A percentile compares a stretch with the other conserved stretches of the same genome.
phyloP scores from a whole-genome alignment of 2,797 vertebrate genomes.

The Sciurus vulgaris region DNA sequence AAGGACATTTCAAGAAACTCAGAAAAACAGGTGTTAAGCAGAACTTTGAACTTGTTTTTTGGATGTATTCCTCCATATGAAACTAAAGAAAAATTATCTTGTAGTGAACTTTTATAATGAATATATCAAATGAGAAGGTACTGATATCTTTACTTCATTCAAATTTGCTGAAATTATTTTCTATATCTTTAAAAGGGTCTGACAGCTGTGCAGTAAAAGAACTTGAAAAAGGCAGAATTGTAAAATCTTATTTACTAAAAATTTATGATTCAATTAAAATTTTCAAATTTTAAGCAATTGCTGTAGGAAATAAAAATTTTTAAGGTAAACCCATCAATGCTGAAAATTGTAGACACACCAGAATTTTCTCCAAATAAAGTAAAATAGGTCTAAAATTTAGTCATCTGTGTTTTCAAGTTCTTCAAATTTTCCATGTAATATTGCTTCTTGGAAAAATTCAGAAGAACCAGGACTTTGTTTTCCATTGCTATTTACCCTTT shows the following conservation, averaged over 20 bases:
- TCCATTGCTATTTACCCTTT: conserved; percentile 91
- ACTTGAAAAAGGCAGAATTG: too few relatives aligned
- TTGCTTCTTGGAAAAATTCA: conserved; percentile 73
- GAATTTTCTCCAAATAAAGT: conserved; percentile 86
- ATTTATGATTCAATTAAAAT: conserved; percentile 80
- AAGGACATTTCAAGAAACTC: conserved; percentile 71
- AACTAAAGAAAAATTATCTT: conserved; percentile 70
- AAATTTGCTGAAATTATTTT: too few relatives aligned
- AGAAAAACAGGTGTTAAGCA: conserved; percentile 59
- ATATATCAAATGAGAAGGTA: conserved; percentile 59
- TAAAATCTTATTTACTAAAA: neutral
- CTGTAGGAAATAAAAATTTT: conserved; percentile 83
- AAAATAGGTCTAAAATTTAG: conserved; percentile 84
- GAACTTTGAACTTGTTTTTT: conserved; percentile 46
- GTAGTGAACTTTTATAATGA: conserved; percentile 66
- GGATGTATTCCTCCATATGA: conserved; percentile 55
- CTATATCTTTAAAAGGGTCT: too few relatives aligned
- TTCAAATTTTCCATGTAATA: conserved; percentile 88
- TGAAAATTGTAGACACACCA: conserved; percentile 89
- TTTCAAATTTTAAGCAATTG: conserved; percentile 78
- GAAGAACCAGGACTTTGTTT: conserved; percentile 89
- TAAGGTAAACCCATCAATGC: conserved; percentile 90
- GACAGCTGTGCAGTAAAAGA: too few relatives aligned
- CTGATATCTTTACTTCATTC: too few relatives aligned
- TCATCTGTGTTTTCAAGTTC: conserved; percentile 88